These are phyloP conservation scores for Dusona sp. DNA, from an alignment of 2,888 invertebrate genomes.

Conservation along the genomic window DNA sequence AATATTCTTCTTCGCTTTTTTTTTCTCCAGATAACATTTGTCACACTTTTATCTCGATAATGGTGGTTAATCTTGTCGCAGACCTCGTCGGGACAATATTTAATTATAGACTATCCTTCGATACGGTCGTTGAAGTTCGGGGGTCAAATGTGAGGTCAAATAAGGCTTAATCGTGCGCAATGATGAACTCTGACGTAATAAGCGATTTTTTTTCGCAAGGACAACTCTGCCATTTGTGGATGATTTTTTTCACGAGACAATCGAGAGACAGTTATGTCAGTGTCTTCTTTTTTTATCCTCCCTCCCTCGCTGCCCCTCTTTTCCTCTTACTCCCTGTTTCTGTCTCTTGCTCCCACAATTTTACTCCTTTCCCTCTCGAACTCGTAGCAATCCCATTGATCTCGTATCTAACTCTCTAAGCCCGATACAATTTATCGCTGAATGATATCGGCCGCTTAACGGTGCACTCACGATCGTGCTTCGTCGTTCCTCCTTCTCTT, in stretches of 20 bases:
- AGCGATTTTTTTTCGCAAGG: conserved; percentile 16
- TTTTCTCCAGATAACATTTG: conserved; percentile 20
- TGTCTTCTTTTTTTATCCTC: conserved; percentile 3
- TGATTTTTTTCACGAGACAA: conserved; percentile 7
- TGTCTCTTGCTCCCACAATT: not conserved
- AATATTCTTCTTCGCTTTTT: not conserved
- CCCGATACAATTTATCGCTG: conserved; percentile 68
- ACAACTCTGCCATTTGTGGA: not conserved
- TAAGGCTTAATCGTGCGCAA: conserved; percentile 40
- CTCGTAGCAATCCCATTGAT: conserved; percentile 65
- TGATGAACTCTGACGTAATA: conserved; percentile 57
- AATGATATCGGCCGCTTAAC: conserved; percentile 70
- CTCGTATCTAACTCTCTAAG: conserved; percentile 66
- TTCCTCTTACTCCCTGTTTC: not conserved
- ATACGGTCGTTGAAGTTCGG: conserved; percentile 35
- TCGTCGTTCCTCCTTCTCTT: conserved; percentile 46
- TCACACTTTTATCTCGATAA: conserved; percentile 41
- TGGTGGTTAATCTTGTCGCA: conserved; percentile 20
- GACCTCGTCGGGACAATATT: conserved; percentile 53
- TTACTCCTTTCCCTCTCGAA: conserved; percentile 43
- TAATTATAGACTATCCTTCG: conserved; percentile 51
- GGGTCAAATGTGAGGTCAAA: conserved; percentile 36
- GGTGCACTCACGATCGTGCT: conserved; percentile 64
- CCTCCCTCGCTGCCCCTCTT: not conserved
- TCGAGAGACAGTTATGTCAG: conserved; percentile 4